Conservation (phyloP, 2,888 invertebrate genomes). For the Diabrotica balteata region DNA sequence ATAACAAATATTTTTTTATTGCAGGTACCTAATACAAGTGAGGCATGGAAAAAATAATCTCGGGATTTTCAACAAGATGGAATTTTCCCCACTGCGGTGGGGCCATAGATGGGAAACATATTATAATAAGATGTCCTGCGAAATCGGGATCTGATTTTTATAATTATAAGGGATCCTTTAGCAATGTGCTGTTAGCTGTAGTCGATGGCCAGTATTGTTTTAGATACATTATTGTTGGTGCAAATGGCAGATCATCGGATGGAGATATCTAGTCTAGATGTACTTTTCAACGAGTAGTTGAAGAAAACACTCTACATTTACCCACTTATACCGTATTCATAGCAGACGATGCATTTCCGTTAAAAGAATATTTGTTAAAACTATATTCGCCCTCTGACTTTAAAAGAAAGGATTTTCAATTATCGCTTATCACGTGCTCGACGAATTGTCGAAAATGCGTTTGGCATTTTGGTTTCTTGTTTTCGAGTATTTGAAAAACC, state of each 20-base stretch:
- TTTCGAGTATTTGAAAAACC: too few species aligned
- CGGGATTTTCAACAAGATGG: constrained; percentile 6
- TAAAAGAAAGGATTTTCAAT: not conserved
- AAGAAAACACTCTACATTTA: constrained; percentile 5
- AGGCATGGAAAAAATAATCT: too few species aligned
- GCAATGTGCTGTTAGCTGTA: constrained; percentile 2
- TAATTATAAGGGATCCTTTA: constrained; percentile 13
- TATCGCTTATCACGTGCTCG: too few species aligned
- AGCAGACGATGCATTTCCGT: constrained; percentile 13
- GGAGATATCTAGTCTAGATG: too few species aligned
- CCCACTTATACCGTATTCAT: not conserved
- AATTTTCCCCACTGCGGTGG: too few species aligned
- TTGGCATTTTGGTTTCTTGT: too few species aligned
- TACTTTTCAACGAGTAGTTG: not conserved
- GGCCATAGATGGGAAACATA: constrained; percentile 1
- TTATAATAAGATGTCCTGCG: constrained; percentile 6
- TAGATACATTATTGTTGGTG: too few species aligned
- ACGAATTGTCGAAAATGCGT: too few species aligned
- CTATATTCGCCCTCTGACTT: not conserved
- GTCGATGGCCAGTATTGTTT: too few species aligned
- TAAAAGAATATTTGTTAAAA: constrained; percentile 7
- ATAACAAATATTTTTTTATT: constrained; percentile 1
- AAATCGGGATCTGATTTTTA: constrained; percentile 6
- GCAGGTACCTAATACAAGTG: constrained; percentile 1
- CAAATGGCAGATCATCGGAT: too few species aligned